Percentiles rank a stretch among this genome's conserved stretches.
Conservation (phyloP, 2,888 invertebrate genomes). For the Xanthorhoe designata region DNA sequence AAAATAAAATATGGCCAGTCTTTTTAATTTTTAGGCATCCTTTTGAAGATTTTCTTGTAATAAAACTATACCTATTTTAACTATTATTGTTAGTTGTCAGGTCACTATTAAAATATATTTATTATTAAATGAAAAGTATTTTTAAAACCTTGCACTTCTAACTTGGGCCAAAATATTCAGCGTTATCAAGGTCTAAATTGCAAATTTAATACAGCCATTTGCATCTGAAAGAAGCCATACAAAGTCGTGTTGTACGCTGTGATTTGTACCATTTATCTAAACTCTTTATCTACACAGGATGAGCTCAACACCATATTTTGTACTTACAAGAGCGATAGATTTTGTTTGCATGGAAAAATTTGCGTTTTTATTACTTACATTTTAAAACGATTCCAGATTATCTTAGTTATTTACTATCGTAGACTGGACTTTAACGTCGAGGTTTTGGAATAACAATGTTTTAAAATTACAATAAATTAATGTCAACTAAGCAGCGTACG, state of each 20-base stretch:
- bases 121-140: too few species aligned
- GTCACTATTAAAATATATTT: too few species aligned
- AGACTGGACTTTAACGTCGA: slow-evolving; percentile 7
- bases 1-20: too few species aligned
- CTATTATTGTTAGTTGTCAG: too few species aligned
- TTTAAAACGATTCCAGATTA: slow-evolving; percentile 36
- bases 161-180: slow-evolving; percentile 52
- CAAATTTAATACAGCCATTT: slow-evolving; percentile 84
- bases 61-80: too few species aligned
- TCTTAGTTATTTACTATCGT: slow-evolving; percentile 35
- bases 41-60: too few species aligned
- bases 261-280: slow-evolving; percentile 81
- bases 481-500: too few species aligned
- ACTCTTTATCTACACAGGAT: slow-evolving; percentile 80
- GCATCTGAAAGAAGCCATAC: slow-evolving; percentile 81
- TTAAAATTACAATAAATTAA: too few species aligned
- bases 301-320: slow-evolving; percentile 54
- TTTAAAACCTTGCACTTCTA: slow-evolving; percentile 32
- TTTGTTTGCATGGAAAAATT: slow-evolving; percentile 52
- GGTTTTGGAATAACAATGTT: background rate
- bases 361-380: slow-evolving; percentile 45
- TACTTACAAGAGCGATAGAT: slow-evolving; percentile 49
- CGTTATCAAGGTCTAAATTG: slow-evolving; percentile 80
- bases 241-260: slow-evolving; percentile 72
- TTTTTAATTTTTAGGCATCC: too few species aligned